These are phyloP conservation scores for Copsychus sechellarum DNA, from an alignment of 2,113 vertebrate species.

Conservation along the genomic window DNA sequence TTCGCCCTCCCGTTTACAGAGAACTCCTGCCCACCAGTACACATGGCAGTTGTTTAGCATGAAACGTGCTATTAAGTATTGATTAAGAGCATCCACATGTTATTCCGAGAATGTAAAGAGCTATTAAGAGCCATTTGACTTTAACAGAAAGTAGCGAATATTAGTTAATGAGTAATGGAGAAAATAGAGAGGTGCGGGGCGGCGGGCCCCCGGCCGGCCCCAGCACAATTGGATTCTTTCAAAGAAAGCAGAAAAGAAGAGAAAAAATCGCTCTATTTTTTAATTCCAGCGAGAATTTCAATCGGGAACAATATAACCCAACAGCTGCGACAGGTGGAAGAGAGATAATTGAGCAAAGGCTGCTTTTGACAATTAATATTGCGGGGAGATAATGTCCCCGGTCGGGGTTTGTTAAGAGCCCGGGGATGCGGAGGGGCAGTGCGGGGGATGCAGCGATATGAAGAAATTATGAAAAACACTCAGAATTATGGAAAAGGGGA, in stretches of 20 bases:
- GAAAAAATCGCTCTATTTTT: slow-evolving; percentile 6
- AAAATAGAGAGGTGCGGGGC: background rate
- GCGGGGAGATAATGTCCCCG: background rate
- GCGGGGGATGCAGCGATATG: background rate
- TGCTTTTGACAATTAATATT: slow-evolving; percentile 61
- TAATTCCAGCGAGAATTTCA: slow-evolving; percentile 40
- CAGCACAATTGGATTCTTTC: background rate
- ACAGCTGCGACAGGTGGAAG: slow-evolving; percentile 48
- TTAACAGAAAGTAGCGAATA: slow-evolving; percentile 41
- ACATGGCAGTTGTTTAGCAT: background rate
- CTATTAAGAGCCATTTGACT: slow-evolving; percentile 57
- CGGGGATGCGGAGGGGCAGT: background rate
- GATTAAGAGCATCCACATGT: slow-evolving; percentile 52
- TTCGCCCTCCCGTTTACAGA: background rate
- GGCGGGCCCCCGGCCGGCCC: background rate
- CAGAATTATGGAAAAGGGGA: background rate
- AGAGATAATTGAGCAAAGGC: slow-evolving; percentile 51
- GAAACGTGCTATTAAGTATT: slow-evolving; percentile 41
- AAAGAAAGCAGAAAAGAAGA: slow-evolving; percentile 8
- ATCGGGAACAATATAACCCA: background rate
- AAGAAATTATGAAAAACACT: background rate
- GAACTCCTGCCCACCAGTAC: background rate
- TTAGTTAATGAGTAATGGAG: slow-evolving; percentile 44
- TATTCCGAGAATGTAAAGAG: slow-evolving; percentile 49
- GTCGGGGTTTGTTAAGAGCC: background rate